Percentiles rank a stretch among this genome's conserved stretches.
These are phyloP conservation scores for Capromys pilorides DNA, from an alignment of 2,797 vertebrate species.

Conservation along the genomic window DNA sequence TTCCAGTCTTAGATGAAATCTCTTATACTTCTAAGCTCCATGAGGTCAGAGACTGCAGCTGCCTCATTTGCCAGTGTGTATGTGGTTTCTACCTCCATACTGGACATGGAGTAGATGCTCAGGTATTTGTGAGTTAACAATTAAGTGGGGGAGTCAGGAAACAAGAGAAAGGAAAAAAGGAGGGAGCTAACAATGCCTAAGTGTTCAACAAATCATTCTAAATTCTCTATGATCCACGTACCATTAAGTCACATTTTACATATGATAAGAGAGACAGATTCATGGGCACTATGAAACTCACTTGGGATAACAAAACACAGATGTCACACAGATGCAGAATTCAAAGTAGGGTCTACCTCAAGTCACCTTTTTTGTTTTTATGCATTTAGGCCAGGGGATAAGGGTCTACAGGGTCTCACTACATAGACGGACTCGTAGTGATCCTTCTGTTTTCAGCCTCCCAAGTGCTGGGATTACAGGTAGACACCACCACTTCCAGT, in stretches of 20 bases:
- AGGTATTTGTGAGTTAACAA: neutral
- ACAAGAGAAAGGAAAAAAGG: neutral
- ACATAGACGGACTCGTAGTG: too few relatives aligned
- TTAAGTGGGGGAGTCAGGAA: neutral
- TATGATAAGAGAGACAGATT: neutral
- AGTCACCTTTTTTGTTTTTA: neutral
- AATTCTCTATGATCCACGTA: neutral
- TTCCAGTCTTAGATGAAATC: neutral
- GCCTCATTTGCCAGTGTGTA: neutral
- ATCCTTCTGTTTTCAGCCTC: too few relatives aligned
- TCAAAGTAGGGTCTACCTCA: neutral
- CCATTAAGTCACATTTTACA: constrained; percentile 8
- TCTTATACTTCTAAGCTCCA: neutral
- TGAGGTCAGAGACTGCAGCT: neutral
- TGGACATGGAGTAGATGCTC: neutral
- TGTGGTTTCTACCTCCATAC: neutral
- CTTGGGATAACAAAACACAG: neutral
- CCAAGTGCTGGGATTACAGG: too few relatives aligned
- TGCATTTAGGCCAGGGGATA: too few relatives aligned
- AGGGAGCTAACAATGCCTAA: neutral
- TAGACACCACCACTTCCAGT: too few relatives aligned
- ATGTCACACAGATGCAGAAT: neutral
- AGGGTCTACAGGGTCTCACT: too few relatives aligned
- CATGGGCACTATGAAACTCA: neutral
- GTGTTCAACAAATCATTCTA: neutral